phyloP scores from a whole-genome alignment of 2,888 invertebrate species.

The Oligia strigilis region DNA sequence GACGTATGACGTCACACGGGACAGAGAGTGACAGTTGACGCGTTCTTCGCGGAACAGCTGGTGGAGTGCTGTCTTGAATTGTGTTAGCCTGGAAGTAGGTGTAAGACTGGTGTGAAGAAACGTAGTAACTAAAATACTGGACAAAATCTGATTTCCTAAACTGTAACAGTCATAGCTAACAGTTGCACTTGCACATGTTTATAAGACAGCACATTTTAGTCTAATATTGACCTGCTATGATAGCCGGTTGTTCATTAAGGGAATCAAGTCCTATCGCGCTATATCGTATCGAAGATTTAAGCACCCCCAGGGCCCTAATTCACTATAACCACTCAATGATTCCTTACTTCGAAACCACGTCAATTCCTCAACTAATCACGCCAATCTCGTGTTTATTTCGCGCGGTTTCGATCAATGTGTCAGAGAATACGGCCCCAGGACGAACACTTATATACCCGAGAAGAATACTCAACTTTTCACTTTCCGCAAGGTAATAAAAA shows the following conservation, averaged over 20 bases:
- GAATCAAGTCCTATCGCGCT: background rate
- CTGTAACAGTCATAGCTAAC: background rate
- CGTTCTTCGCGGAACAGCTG: conserved; percentile 94
- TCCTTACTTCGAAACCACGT: too few relatives aligned
- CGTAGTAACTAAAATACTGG: background rate
- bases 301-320: background rate
- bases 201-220: too few relatives aligned
- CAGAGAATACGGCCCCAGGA: background rate
- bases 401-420: too few relatives aligned
- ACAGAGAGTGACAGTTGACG: conserved; percentile 93
- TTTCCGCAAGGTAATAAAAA: background rate
- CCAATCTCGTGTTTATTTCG: too few relatives aligned
- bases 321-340: too few relatives aligned
- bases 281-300: background rate
- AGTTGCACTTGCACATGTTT: too few relatives aligned
- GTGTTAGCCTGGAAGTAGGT: conserved; percentile 85
- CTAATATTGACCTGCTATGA: background rate
- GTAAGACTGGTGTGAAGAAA: background rate
- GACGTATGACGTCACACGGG: conserved; percentile 92
- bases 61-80: conserved; percentile 94
- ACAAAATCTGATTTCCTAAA: too few relatives aligned
- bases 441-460: background rate
- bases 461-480: background rate
- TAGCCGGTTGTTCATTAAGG: background rate
- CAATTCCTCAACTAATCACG: too few relatives aligned